phyloP scores from a whole-genome alignment of 2,113 vertebrate genomes.

The Melanocharis versteri region DNA sequence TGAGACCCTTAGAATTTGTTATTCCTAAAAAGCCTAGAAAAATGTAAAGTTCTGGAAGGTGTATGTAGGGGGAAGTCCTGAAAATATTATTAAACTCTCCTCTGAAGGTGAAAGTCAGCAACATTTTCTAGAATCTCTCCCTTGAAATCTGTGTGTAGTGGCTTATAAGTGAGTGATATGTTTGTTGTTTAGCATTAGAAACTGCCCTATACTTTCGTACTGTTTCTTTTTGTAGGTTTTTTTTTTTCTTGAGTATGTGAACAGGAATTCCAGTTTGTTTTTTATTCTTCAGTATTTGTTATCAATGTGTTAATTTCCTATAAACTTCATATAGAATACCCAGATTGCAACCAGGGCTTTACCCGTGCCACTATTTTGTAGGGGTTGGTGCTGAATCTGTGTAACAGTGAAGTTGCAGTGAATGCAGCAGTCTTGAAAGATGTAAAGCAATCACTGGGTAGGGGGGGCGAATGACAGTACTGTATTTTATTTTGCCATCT shows the following conservation, averaged over 20 bases:
- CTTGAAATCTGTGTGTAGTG: not conserved
- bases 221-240: not conserved
- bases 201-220: not conserved
- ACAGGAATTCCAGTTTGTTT: not conserved
- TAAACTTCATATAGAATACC: not conserved
- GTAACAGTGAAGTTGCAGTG: not conserved
- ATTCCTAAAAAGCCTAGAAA: not conserved
- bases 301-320: not conserved
- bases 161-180: not conserved
- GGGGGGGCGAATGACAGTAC: not conserved
- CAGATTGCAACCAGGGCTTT: not conserved
- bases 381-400: not conserved
- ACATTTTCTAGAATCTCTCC: not conserved
- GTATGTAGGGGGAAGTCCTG: not conserved
- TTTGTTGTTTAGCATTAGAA: not conserved
- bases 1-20: not conserved
- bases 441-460: not conserved
- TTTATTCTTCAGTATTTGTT: not conserved
- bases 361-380: not conserved
- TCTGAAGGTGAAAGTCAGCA: not conserved
- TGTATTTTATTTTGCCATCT: not conserved
- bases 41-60: not conserved
- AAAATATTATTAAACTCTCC: not conserved
- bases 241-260: not conserved
- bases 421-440: not conserved